Evolutionary conservation across 2,888 invertebrate species (phyloP).

Genomic region (Aphelenchoides bicaudatus): DNA sequence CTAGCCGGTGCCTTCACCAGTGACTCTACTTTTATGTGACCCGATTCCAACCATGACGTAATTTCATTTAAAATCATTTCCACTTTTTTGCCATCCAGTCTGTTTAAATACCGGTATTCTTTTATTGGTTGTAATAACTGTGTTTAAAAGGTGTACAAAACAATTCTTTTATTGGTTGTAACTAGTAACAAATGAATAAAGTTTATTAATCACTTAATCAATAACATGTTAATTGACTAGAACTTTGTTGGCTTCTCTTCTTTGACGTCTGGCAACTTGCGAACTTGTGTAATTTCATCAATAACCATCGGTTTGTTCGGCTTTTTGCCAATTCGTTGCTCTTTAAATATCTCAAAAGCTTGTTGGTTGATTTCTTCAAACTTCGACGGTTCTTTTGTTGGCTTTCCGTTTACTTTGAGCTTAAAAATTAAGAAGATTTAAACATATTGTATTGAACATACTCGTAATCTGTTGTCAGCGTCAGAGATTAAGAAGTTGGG

Average conservation of each 20-base stretch:
- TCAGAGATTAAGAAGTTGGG: constrained; percentile 21
- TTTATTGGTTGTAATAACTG: too few species aligned
- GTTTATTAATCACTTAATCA: too few species aligned
- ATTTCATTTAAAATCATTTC: too few species aligned
- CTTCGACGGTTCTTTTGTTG: constrained; percentile 22
- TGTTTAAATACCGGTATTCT: too few species aligned
- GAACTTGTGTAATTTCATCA: constrained; percentile 6
- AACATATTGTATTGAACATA: constrained; percentile 1
- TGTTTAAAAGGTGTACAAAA: too few species aligned
- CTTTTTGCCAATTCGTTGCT: constrained; percentile 22
- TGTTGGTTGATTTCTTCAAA: constrained; percentile 34
- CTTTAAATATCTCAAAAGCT: constrained; percentile 30
- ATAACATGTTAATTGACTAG: too few species aligned
- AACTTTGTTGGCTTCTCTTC: constrained; percentile 7
- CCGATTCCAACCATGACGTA: not conserved
- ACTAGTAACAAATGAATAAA: too few species aligned
- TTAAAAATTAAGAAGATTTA: constrained; percentile 19
- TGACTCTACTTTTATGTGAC: constrained; percentile 21
- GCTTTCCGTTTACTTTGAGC: constrained; percentile 23
- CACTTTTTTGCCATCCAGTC: too few species aligned
- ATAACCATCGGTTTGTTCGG: not conserved
- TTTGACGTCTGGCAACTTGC: not conserved
- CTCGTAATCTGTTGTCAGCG: constrained; percentile 21
- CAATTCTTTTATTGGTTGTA: too few species aligned
- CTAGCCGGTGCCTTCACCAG: constrained; percentile 28